A percentile compares a stretch with the other conserved stretches of the same genome.
These are phyloP conservation scores for Peromyscus maniculatus DNA, from an alignment of 2,113 vertebrate species.

Conservation along the genomic window DNA sequence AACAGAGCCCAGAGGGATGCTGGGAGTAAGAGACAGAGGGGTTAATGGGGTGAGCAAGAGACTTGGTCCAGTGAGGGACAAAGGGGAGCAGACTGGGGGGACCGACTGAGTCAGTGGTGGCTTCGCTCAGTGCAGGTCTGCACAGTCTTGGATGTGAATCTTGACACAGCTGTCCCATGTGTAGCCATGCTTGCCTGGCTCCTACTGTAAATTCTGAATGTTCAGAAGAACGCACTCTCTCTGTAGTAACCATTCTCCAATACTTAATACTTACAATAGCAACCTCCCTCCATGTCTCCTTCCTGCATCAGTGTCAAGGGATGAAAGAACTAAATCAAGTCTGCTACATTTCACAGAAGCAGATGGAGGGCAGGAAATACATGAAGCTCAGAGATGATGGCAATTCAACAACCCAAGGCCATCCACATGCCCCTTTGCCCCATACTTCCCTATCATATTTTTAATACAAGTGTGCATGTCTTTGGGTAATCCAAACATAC, in stretches of 20 bases:
- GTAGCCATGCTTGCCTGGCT: rapidly evolving
- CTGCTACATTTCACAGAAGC: not conserved
- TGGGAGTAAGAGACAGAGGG: too few species aligned
- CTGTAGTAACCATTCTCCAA: not conserved
- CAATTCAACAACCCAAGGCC: not conserved
- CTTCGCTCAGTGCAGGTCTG: not conserved
- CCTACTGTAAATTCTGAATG: not conserved
- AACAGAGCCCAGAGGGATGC: too few species aligned
- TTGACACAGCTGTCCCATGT: rapidly evolving
- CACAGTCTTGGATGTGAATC: not conserved
- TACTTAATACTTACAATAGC: too few species aligned
- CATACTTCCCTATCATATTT: rapidly evolving
- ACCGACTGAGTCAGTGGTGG: rapidly evolving
- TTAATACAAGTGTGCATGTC: not conserved
- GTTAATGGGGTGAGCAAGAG: too few species aligned
- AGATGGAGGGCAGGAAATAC: rapidly evolving
- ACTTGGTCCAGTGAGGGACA: not conserved
- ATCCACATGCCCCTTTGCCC: too few species aligned
- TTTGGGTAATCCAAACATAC: not conserved
- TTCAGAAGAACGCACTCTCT: not conserved
- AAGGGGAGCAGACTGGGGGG: too few species aligned
- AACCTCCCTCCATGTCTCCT: rapidly evolving
- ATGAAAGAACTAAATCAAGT: not conserved
- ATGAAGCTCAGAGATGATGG: not conserved
- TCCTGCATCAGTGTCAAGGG: not conserved